Evolutionary conservation across 2,113 vertebrate species (phyloP).

Genomic region (Hoplias malabaricus): DNA sequence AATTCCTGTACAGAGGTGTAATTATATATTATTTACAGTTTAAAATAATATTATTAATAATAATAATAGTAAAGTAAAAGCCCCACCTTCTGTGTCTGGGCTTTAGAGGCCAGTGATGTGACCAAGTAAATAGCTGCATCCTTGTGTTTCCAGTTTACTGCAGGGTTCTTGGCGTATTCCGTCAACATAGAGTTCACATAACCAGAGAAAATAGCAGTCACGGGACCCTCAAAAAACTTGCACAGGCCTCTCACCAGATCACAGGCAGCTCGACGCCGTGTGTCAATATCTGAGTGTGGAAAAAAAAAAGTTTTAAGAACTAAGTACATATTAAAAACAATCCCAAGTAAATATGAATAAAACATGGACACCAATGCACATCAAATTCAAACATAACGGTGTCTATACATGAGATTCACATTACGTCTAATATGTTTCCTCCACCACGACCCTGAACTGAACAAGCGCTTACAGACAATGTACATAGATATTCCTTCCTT

Average conservation of each 20-base stretch:
- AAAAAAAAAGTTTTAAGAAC: neutral
- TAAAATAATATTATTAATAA: too few species aligned
- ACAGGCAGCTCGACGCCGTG: slow-evolving; percentile 93
- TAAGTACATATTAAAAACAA: neutral
- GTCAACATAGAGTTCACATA: slow-evolving; percentile 96
- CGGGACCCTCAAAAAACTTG: slow-evolving; percentile 95
- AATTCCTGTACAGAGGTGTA: too few species aligned
- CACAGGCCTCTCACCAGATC: slow-evolving; percentile 95
- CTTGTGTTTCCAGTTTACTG: slow-evolving; percentile 97
- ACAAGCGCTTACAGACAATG: too few species aligned
- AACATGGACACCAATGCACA: too few species aligned
- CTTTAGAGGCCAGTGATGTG: slow-evolving; percentile 96
- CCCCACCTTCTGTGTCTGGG: slow-evolving; percentile 94
- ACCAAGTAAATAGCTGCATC: slow-evolving; percentile 98
- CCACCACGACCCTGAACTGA: too few species aligned
- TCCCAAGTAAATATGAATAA: neutral
- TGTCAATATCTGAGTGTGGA: slow-evolving; percentile 90
- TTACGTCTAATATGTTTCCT: too few species aligned
- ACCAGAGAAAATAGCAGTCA: slow-evolving; percentile 96
- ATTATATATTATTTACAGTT: too few species aligned
- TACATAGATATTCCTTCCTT: too few species aligned
- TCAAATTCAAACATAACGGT: too few species aligned
- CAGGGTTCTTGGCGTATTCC: slow-evolving; percentile 92
- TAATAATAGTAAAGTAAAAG: too few species aligned
- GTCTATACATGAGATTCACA: too few species aligned